Conservation (phyloP, 2,113 vertebrate species). For the Falco punctatus region DNA sequence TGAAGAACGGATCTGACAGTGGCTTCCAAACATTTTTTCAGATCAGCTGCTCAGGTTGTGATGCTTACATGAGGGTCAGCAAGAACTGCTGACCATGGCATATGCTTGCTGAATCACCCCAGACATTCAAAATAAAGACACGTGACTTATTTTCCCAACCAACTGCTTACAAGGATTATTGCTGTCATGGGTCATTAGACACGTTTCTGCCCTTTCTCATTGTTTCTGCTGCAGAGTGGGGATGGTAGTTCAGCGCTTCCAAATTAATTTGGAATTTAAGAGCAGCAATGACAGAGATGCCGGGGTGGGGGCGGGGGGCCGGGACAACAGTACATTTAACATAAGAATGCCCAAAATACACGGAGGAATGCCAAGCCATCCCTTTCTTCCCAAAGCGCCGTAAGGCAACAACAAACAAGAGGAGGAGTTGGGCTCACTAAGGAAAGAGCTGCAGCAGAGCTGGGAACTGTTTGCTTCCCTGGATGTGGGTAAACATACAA, state of each 20-base stretch:
- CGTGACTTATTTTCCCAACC: constrained; percentile 22
- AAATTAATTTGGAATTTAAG: background rate
- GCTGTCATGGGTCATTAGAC: constrained; percentile 32
- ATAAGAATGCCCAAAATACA: background rate
- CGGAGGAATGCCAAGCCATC: background rate
- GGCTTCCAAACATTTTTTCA: background rate
- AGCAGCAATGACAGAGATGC: background rate
- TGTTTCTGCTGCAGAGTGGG: background rate
- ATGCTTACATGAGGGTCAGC: background rate
- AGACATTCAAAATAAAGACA: background rate
- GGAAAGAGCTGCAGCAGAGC: background rate
- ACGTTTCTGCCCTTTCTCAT: background rate
- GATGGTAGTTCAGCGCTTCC: background rate
- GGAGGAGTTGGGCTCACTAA: background rate
- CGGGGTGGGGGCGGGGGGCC: too few relatives aligned
- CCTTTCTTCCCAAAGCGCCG: background rate
- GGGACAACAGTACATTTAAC: background rate
- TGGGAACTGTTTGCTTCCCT: background rate
- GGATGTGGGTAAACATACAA: constrained; percentile 27
- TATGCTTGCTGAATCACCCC: background rate
- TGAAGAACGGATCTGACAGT: background rate
- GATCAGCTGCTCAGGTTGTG: background rate
- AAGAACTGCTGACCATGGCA: background rate
- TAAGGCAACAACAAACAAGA: background rate
- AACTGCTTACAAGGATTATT: constrained; percentile 27